Evolutionary conservation across 2,888 invertebrate species (phyloP).

Genomic region (Catocala sponsa): DNA sequence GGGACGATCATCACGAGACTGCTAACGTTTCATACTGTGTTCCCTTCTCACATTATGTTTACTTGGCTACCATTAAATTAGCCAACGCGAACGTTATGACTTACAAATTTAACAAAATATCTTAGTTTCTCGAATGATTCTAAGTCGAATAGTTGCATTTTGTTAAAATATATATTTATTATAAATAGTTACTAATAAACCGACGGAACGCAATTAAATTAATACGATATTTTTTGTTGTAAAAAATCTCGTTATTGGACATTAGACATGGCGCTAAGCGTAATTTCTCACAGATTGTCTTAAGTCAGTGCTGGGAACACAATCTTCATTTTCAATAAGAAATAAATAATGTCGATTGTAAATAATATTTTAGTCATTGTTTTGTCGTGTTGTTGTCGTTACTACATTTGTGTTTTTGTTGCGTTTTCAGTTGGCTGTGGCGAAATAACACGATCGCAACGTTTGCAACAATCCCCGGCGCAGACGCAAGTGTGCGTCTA

Average conservation of each 20-base stretch:
- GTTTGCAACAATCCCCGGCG: neutral
- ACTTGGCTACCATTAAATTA: too few relatives aligned
- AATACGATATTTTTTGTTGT: neutral
- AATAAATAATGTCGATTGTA: conserved; percentile 57
- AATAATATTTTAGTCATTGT: conserved; percentile 52
- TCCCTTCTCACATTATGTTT: too few relatives aligned
- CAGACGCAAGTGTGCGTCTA: neutral
- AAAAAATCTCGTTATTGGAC: neutral
- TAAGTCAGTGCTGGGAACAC: conserved; percentile 63
- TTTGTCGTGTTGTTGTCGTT: conserved; percentile 30
- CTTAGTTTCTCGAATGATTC: too few relatives aligned
- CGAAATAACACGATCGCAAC: conserved; percentile 15
- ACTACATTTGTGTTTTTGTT: conserved; percentile 53
- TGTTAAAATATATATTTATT: too few relatives aligned
- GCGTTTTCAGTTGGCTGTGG: conserved; percentile 56
- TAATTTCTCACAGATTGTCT: conserved; percentile 72
- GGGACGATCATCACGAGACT: conserved; percentile 11
- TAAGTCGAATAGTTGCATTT: too few relatives aligned
- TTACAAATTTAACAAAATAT: too few relatives aligned
- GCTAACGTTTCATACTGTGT: neutral
- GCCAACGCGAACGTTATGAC: too few relatives aligned
- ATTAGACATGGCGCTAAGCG: conserved; percentile 52
- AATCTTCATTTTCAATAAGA: conserved; percentile 62
- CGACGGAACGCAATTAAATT: neutral
- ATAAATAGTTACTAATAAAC: too few relatives aligned